Base-by-base conservation (phyloP, 2,888 invertebrate genomes). In the Taphrorychus bicolor region DNA sequence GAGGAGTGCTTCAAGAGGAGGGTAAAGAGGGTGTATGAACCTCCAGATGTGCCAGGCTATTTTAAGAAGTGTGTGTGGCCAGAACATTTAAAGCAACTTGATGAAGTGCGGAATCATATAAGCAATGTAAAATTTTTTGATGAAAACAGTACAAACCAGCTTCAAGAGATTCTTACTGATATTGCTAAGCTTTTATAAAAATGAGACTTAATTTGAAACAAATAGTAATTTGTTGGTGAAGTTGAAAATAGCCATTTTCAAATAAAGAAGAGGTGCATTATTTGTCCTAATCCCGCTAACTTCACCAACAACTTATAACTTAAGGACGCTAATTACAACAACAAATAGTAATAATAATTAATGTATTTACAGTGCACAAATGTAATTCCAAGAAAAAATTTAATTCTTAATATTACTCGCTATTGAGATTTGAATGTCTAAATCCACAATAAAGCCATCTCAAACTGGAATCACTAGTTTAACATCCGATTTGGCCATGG, bases 21-120 rank as follows among this genome's bases (percentile, higher is more conserved):
- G 69, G 78, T 79, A 24, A 75, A 75, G 18, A 83, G 93, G 32
- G 81, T 84, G n/a, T 97, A 97, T 80, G 88, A 91, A 59, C 97
- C 97, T 17, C 92, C 96, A 0, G 96, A 97, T 83, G 84, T 91
- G 1, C 88, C 88, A 0, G 94, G 94, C 0, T 97, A 97, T 84
- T 96, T 96, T 83, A 94, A 96, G 49, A 82, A 83, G 72, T 89
- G 91, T 78, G 94, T 92, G n/a, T 97, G 97, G 96, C 96, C 96
- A n/a, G 89, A 90, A 77, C 93, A 95, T 79, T 76, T 87, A 64
- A 83, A 82, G 74, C 86, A 90, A 74, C 81, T 85, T 41, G 73
- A 80, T 18, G 85, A 87, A 75, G 79, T 86, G 22, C 65, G 75
- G 54, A 70, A 70, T 23, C 73, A 81, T 59, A 75, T 80, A 0